Base-by-base conservation (phyloP, 2,888 invertebrate genomes). In the Drepana falcataria region DNA sequence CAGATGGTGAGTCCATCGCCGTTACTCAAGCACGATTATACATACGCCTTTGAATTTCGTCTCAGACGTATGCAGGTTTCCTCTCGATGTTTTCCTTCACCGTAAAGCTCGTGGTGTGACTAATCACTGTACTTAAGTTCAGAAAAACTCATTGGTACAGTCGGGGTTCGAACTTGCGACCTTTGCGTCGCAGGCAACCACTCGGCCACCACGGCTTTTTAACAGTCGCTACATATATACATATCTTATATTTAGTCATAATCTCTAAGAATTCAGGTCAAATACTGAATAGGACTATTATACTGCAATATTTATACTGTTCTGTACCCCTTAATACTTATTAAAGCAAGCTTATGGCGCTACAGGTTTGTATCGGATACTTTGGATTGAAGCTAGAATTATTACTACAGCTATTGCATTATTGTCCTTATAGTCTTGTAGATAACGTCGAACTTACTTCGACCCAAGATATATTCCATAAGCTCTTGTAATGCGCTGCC, bases 281-380 rank as follows among this genome's bases (percentile, higher is more conserved):
- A 51, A 40, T 9, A 48, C 4, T 35, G 35, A 6, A 41, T 40
- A 4, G 40, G 41, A 21, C 21, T 40, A 51, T 7, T 34, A 33
- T 51, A 51, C 41, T 51, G 40, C 33, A 9, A 44, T 44, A 44
- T 44, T 6, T 40, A 40, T 7, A 40, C 40, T 40, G 41, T 40
- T 51, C 3, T 35, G 40, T 40, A 40, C 40, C 51, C 41, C 34
- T 51, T 40, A 51, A 51, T 51, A 40, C 41, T 40, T 41, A 40
- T 51, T 51, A 40, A 40, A 51, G 21, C 51, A 34, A 33, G 40
- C 40, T 40, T 2, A 40, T 51, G 40, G 40, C 5, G 34, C 40
- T 37, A 41, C 51, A 40, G 9, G 51, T 51, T 51, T 51, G 37
- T 33, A 51, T 34, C 40, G 33, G 41, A 51, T 51, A 51, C 51